Base-by-base conservation (phyloP, 2,888 invertebrate genomes). In the Caenorhabditis afra region DNA sequence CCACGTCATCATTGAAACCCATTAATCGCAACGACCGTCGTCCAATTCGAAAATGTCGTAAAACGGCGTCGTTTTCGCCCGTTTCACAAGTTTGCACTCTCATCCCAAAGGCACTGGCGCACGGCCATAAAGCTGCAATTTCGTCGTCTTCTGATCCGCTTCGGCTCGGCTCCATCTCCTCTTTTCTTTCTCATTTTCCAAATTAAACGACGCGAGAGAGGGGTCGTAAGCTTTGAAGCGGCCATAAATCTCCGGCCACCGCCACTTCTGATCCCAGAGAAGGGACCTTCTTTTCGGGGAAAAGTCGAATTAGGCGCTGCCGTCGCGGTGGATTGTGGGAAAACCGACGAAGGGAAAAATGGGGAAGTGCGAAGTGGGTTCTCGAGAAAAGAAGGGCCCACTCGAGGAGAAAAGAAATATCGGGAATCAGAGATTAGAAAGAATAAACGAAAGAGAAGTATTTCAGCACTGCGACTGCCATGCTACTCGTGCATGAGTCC, bases 401-500 rank as follows among this genome's bases (percentile, higher is more conserved):
- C 41, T 41, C 11, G 41, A 41, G 37, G 29, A 11, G 37, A 23
- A 55, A 29, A 53, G 18, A 39, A 53, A 29, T 10, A 45, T 0
- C n/a, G n/a, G n/a, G 22, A 4, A 57, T 20, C 29, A 39, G 39
- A 49, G 20, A 39, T 20, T 10, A 44, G 50, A 50, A 14, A 8
- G 3, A 20, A 61, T 18, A 18, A 35, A 3, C 4, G 7, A n/a
- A 20, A 41, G 4, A 14, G 29, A 39, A 20, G 11, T 1, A 20
- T 85, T 85, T 62, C 82, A 86, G 86, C 86, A 29, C 81, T 87
- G 57, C 86, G 87, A 11, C 73, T 90, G 76, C 87, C 87, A 73
- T 90, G 90, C 81, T 86, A 88, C 83, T 85, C 86, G 58, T 90
- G 90, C 74, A 90, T 90, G 90, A 86, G 86, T 49, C 87, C 86